A percentile compares a stretch with the other conserved stretches of the same genome.
Conservation (phyloP, 1,140 invertebrate species). For the Drosophila lini region DNA sequence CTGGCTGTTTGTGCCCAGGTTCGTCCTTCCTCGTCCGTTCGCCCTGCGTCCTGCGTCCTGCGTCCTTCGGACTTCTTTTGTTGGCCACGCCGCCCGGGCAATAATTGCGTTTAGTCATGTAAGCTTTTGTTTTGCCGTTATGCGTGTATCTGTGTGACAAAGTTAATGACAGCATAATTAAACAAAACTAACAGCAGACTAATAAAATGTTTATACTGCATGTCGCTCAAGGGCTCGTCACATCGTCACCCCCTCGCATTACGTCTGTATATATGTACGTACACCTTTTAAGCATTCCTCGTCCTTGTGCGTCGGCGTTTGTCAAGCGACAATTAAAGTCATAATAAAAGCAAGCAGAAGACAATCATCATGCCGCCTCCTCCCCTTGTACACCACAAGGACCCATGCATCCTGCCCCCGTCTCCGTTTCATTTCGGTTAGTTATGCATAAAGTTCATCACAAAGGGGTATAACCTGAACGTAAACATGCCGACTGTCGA, state of each 20-base stretch:
- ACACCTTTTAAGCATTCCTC: constrained; percentile 9
- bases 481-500: constrained; percentile 40
- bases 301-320: constrained; percentile 33
- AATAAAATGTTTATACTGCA: constrained; percentile 75
- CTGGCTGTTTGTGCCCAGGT: constrained; percentile 26
- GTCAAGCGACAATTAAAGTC: constrained; percentile 72
- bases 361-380: constrained; percentile 43
- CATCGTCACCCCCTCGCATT: constrained; percentile 11
- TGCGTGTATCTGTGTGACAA: constrained; percentile 62
- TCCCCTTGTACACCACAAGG: background rate
- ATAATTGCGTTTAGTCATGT: constrained; percentile 81
- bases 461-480: constrained; percentile 54
- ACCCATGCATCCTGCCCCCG: background rate
- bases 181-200: constrained; percentile 81
- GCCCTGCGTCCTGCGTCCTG: constrained; percentile 8
- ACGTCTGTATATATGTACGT: background rate
- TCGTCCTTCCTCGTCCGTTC: constrained; percentile 9
- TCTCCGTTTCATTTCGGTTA: constrained; percentile 31
- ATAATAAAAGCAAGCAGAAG: constrained; percentile 63
- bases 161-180: constrained; percentile 82
- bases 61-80: constrained; percentile 42
- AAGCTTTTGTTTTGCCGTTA: constrained; percentile 63
- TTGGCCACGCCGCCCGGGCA: constrained; percentile 40
- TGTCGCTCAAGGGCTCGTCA: constrained; percentile 49
- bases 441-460: constrained; percentile 64